phyloP scores from a whole-genome alignment of 2,888 invertebrate species.

The Nowickia ferox region DNA sequence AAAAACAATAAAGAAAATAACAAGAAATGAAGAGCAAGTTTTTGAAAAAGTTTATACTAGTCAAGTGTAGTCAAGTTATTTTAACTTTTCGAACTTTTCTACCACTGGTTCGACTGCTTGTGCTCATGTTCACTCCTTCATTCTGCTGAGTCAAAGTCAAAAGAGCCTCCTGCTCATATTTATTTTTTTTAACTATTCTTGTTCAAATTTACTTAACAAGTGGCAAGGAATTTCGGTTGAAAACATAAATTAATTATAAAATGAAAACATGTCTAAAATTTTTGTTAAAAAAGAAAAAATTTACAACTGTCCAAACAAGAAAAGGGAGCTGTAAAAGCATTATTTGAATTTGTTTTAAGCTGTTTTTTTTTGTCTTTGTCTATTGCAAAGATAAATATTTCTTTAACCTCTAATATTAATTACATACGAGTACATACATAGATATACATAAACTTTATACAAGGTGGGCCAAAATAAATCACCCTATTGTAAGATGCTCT shows the following conservation, averaged over 20 bases:
- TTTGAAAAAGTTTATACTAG: slow-evolving; percentile 58
- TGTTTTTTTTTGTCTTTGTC: slow-evolving; percentile 1
- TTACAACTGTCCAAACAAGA: slow-evolving; percentile 5
- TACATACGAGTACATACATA: slow-evolving; percentile 25
- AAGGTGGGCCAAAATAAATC: no score
- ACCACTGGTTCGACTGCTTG: neutral
- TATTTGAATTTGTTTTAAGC: neutral
- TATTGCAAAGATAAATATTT: slow-evolving; percentile 39
- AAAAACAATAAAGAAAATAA: slow-evolving; percentile 55
- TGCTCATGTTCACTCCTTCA: neutral
- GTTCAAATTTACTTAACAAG: slow-evolving; percentile 40
- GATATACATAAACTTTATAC: neutral
- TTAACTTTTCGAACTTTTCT: slow-evolving; percentile 54
- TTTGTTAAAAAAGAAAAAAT: neutral
- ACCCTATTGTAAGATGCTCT: no score
- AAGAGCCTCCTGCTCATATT: slow-evolving; percentile 46
- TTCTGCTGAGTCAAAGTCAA: slow-evolving; percentile 68
- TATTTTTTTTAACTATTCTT: slow-evolving; percentile 11
- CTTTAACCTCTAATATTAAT: slow-evolving; percentile 61
- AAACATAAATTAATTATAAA: slow-evolving; percentile 70
- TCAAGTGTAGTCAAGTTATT: slow-evolving; percentile 67
- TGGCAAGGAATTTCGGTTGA: slow-evolving; percentile 42
- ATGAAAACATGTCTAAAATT: slow-evolving; percentile 62
- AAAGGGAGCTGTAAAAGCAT: neutral
- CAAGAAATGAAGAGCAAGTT: slow-evolving; percentile 50